phyloP scores from a whole-genome alignment of 1,140 invertebrate species.

The Aphaenogaster ashmeadi region DNA sequence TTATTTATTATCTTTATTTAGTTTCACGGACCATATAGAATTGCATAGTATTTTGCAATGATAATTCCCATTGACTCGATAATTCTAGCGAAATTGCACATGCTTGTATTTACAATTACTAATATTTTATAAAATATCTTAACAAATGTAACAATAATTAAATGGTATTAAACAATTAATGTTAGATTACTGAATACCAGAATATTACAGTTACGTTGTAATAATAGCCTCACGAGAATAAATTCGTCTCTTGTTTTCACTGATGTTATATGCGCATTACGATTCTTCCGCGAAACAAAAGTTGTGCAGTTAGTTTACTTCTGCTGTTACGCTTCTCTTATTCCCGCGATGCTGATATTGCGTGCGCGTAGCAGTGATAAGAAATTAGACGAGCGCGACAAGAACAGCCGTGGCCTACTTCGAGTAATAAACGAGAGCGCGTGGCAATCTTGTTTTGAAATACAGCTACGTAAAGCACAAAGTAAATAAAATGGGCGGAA shows the following conservation, averaged over 20 bases:
- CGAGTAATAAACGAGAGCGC: constrained; percentile 45
- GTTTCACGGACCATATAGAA: not conserved
- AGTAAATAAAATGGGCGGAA: constrained; percentile 47
- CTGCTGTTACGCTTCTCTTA: constrained; percentile 29
- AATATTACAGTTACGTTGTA: not conserved
- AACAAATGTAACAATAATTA: not conserved
- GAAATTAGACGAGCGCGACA: constrained; percentile 57
- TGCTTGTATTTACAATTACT: not conserved
- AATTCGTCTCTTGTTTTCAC: constrained; percentile 8
- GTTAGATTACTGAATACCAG: not conserved
- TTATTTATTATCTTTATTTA: not conserved
- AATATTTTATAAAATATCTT: not conserved
- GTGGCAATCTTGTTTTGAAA: constrained; percentile 52
- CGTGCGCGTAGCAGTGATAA: constrained; percentile 41
- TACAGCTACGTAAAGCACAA: constrained; percentile 37
- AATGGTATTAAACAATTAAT: constrained; percentile 9
- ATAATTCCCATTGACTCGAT: not conserved
- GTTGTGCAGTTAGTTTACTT: not conserved
- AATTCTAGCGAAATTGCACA: not conserved
- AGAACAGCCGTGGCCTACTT: constrained; percentile 46
- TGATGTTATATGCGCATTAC: not conserved
- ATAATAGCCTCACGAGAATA: constrained; percentile 51
- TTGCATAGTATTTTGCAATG: not conserved
- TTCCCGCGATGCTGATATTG: constrained; percentile 43
- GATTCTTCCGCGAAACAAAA: constrained; percentile 25